Evolutionary conservation across 2,113 vertebrate genomes (phyloP).

Genomic region (Pteropus alecto): DNA sequence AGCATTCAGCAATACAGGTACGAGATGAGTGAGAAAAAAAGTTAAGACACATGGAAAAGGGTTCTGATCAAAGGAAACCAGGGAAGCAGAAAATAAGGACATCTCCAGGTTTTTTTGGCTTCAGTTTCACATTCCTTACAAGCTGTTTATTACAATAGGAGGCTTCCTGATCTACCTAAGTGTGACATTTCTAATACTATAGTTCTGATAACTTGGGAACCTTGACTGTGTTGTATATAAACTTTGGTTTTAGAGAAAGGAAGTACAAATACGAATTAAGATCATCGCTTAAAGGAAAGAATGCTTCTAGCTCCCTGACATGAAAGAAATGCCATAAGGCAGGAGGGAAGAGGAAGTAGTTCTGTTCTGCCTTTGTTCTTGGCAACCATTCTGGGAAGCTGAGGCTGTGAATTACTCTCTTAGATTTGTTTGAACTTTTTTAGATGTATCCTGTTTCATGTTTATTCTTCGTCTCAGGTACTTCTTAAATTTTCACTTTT

Average conservation of each 20-base stretch:
- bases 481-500: background rate
- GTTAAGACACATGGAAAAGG: background rate
- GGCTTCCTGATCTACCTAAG: background rate
- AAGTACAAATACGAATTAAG: background rate
- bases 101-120: conserved; percentile 46
- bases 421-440: background rate
- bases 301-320: background rate
- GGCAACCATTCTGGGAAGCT: background rate
- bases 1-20: conserved; percentile 54
- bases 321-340: background rate
- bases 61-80: conserved; percentile 64
- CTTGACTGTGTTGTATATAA: background rate
- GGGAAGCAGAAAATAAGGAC: conserved; percentile 75
- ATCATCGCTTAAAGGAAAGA: background rate
- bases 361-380: background rate
- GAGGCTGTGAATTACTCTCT: background rate
- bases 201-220: conserved; percentile 6
- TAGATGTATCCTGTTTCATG: background rate
- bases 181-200: background rate
- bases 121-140: conserved; percentile 47
- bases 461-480: background rate
- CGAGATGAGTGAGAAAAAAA: conserved; percentile 32
- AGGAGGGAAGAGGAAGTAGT: background rate
- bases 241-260: background rate
- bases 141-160: background rate